Evolutionary conservation across 2,797 vertebrate genomes (phyloP), one percentile per base, ranked within the genome.

Genomic region (Brachyrhaphis roseni): DNA sequence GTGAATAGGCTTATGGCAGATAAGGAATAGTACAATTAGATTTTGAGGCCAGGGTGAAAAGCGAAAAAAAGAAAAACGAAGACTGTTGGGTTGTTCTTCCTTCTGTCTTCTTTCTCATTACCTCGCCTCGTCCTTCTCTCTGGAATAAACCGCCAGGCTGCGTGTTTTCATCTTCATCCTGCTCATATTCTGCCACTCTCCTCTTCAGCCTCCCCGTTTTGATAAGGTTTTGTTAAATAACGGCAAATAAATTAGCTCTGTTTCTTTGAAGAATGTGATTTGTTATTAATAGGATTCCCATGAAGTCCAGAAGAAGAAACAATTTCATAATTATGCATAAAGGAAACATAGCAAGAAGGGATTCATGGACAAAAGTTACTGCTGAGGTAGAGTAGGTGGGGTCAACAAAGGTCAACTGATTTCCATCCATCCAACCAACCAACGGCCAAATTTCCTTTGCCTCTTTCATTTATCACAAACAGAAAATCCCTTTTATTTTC

Each of bases 21-120:
- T 95, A 94, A 93, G 94, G 78, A 93, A 86, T 88, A 83, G 89
- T 89, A 95, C 91, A 94, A 94, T 94, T 94, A 91, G 90, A 94
- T 94, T 90, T 92, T 82, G 87, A 88, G 59, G 90, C 71, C 80
- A 5, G 89, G 85, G 87, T 87, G 81, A 89, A 84, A 84, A n/a
- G n/a, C n/a, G 1, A 7, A 47, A 16, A 18, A 47, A 16, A 47
- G 4, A 20, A 49, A 49, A 49, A 51, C 43, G 46, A 87, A 55
- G 80, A 71, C 87, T 82, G 86, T 74, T 62, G 81, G 74, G 78
- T 90, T 88, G 71, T 78, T 88, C 89, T 77, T 77, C 76, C 59
- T 34, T 75, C n/a, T 78, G 73, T 73, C 64, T 41, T 73, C 41
- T 73, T 47, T 20, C 18, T 73, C 64, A 62, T 43, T 66, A 4